Base-by-base conservation (phyloP, 1,140 invertebrate genomes). In the Liolophura sinensis region DNA sequence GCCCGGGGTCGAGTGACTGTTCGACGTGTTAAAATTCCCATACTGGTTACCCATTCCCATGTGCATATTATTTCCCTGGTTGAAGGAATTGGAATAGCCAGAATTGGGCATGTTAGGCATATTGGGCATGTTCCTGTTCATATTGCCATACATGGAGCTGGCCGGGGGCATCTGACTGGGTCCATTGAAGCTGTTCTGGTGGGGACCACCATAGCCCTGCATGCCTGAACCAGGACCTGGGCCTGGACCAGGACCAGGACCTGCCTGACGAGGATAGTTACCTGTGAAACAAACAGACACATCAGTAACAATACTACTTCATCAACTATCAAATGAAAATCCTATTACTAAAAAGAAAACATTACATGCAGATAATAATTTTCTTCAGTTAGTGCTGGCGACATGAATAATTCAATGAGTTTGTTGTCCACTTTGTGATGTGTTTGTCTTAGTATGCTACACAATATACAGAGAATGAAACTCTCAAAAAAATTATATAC, bases 261-360 rank as follows among this genome's bases (percentile, higher is more conserved):
- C 40, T 15, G 88, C 86, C 64, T 88, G 83, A 62, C 88, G 85
- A 65, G 87, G 83, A 75, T 89, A 89, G 68, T 84, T 87, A 55
- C 86, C 87, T 83, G 52, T 11, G 31, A 40, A 40, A 40, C 9
- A 3, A 40, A 9, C 31, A 40, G 31, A 40, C 31, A 9, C 31
- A 40, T 40, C 31, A 9, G 31, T 40, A n/a, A n/a, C n/a, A n/a
- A n/a, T n/a, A n/a, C 31, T 5, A 40, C 9, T 40, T 40, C 31
- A 40, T 40, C 31, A 40, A 40, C 9, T 5, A 40, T 40, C 31
- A 9, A 5, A 40, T 5, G 31, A 40, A 3, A 9, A 40, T 40
- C 31, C 3, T 9, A 40, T 40, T 40, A 40, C n/a, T n/a, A n/a
- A n/a, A n/a, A n/a, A n/a, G n/a, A n/a, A n/a, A n/a, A n/a, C n/a